Percentiles rank a stretch among this genome's conserved stretches.
Conservation (phyloP, 2,888 invertebrate genomes). For the Ennomos erosarius region DNA sequence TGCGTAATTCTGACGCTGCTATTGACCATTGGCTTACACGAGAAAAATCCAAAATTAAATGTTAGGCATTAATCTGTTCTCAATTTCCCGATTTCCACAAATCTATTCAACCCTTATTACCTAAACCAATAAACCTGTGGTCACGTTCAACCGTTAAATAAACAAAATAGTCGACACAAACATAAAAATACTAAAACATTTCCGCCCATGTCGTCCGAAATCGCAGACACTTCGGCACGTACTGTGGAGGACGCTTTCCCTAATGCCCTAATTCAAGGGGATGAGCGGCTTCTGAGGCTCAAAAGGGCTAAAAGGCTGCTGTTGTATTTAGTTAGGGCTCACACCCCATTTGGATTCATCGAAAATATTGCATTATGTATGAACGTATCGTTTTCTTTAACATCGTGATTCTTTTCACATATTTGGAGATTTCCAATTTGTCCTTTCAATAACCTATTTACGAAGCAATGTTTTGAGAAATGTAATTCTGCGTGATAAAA, state of each 20-base stretch:
- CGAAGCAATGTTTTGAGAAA: not conserved
- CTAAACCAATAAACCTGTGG: conserved; percentile 24
- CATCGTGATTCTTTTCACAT: conserved; percentile 29
- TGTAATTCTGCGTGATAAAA: not conserved
- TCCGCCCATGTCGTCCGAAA: conserved; percentile 37
- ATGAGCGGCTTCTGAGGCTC: conserved; percentile 37
- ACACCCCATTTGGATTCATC: conserved; percentile 38
- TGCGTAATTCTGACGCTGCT: no score
- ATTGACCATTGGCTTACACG: no score
- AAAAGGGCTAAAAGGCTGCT: conserved; percentile 36
- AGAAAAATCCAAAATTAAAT: no score
- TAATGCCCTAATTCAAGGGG: conserved; percentile 41
- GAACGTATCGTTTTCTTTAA: conserved; percentile 31
- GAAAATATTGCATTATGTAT: conserved; percentile 42
- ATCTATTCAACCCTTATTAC: conserved; percentile 21
- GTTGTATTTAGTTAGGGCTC: conserved; percentile 41
- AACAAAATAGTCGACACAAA: conserved; percentile 36
- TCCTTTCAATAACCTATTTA: conserved; percentile 7
- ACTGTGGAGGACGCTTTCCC: conserved; percentile 30
- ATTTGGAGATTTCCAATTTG: conserved; percentile 23
- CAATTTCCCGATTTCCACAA: conserved; percentile 10
- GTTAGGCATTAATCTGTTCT: not conserved
- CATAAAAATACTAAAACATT: conserved; percentile 37
- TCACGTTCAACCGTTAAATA: conserved; percentile 37
- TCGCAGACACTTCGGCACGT: conserved; percentile 41